These are phyloP conservation scores for Dugesia japonica DNA, from an alignment of 2,888 invertebrate genomes.

Conservation along the genomic window DNA sequence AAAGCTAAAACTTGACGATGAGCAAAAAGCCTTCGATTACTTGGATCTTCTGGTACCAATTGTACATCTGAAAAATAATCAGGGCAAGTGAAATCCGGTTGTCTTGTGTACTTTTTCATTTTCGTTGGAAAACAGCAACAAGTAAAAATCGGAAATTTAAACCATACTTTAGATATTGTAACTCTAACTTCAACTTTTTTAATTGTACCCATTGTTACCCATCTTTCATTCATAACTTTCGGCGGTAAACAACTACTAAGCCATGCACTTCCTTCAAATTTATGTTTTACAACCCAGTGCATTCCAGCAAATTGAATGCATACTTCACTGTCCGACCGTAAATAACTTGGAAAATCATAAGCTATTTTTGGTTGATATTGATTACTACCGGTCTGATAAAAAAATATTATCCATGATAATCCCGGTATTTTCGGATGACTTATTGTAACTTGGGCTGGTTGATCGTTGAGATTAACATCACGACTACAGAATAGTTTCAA, in stretches of 20 bases:
- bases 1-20: constrained; percentile 31
- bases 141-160: constrained; percentile 29
- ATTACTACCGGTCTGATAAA: constrained; percentile 30
- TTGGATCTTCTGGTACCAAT: constrained; percentile 29
- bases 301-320: constrained; percentile 32
- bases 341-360: constrained; percentile 31
- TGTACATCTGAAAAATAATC: constrained; percentile 28
- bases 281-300: constrained; percentile 31
- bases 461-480: constrained; percentile 33
- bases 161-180: constrained; percentile 32
- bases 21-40: constrained; percentile 26
- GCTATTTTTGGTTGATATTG: constrained; percentile 33
- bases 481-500: constrained; percentile 13
- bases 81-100: constrained; percentile 29
- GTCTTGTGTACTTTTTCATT: constrained; percentile 29
- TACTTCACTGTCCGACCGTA: constrained; percentile 27
- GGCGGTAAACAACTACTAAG: constrained; percentile 26
- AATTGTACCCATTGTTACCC: constrained; percentile 29
- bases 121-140: constrained; percentile 28
- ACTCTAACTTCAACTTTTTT: constrained; percentile 29
- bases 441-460: constrained; percentile 32
- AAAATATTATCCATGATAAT: constrained; percentile 32
- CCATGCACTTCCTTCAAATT: constrained; percentile 33
- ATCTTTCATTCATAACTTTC: constrained; percentile 32
- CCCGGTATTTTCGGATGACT: constrained; percentile 34